Evolutionary conservation across 1,140 invertebrate species (phyloP), one percentile per base, ranked within the genome.

Genomic region (Carcinoscorpius rotundicauda): DNA sequence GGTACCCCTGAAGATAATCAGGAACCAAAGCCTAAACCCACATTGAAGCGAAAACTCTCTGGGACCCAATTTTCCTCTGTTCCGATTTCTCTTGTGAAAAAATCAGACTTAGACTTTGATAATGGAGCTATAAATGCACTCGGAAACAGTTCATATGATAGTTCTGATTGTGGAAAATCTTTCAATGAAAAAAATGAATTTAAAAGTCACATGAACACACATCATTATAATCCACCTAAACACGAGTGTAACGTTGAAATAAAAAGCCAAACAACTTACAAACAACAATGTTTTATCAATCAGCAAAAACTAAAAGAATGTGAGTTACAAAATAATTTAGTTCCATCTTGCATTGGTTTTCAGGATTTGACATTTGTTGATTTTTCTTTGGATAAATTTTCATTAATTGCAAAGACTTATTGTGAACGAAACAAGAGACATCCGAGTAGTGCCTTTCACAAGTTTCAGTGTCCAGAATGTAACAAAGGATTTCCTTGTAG

Each of bases 351-450:
- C 29, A n/a, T 82, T 2, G 86, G 86, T 4, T 90, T 87, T 73
- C 80, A 85, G 61, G 86, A 91, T 75, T 75, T 89, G n/a, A 85
- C 82, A 4, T 88, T 87, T 72, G 82, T 87, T 3, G 87, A 91
- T 72, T 91, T 90, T 71, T 86, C 87, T 0, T 84, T 82, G 50
- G 80, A 82, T 58, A 91, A 91, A 73, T 90, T 89, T 72, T 82
- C 88, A 0, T 78, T 87, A 52, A 89, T 91, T 59, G 85, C 87
- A 0, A 82, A 85, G 64, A 81, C 82, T 6, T 80, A 84, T 56
- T 89, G 86, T 76, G 88, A 90, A 71, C 78, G 84, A 58, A 84
- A 83, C 63, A 66, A 84, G 2, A 84, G 87, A 65, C 79, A 82
- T 66, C 80, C 84, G 0, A 81, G 82, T 5, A 82, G 81, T 4